Percentiles rank a stretch among this genome's conserved stretches.
Conservation (phyloP, 1,140 invertebrate species). For the Macrobrachium rosenbergii region DNA sequence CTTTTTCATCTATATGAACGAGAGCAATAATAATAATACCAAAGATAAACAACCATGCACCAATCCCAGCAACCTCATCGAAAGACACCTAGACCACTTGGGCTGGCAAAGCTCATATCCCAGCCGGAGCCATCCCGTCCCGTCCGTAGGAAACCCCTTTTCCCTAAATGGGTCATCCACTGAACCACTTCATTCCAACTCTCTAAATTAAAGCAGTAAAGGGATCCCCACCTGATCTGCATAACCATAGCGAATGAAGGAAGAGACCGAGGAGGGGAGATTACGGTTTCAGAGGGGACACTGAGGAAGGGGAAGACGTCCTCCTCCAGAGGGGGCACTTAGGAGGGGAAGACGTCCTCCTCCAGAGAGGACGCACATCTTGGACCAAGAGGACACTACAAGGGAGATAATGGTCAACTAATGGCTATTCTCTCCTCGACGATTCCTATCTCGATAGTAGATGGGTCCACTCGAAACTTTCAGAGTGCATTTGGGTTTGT, state of each 20-base stretch:
- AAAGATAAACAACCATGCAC: no score
- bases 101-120: background rate
- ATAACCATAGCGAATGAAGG: slow-evolving; percentile 56
- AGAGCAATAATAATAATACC: no score
- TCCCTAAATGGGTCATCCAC: slow-evolving; percentile 41
- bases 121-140: background rate
- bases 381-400: background rate
- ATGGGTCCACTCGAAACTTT: no score
- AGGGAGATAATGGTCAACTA: background rate
- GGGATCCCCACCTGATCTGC: slow-evolving; percentile 46
- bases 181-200: slow-evolving; percentile 20
- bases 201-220: slow-evolving; percentile 46
- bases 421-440: no score
- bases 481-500: no score
- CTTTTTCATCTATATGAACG: no score
- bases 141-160: background rate
- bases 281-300: background rate
- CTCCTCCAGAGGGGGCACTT: background rate
- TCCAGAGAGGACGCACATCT: background rate
- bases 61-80: no score
- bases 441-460: no score
- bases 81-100: no score
- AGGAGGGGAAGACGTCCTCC: background rate
- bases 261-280: slow-evolving; percentile 2
- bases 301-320: background rate